These are phyloP conservation scores for Amazona guildingii DNA, from an alignment of 2,113 vertebrate genomes.

Conservation along the genomic window DNA sequence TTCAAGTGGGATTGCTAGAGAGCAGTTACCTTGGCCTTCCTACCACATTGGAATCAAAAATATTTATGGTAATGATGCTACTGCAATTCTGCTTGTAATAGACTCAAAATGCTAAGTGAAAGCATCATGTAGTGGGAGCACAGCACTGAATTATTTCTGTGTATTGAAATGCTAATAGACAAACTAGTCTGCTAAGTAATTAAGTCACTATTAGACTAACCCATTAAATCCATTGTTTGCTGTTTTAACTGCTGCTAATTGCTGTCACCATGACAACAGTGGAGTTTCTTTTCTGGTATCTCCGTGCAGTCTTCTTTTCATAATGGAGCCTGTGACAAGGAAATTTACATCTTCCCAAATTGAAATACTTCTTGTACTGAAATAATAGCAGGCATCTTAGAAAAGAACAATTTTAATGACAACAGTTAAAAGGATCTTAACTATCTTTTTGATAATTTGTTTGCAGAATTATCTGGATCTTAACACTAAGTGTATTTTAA, in stretches of 20 bases:
- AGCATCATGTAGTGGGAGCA: background rate
- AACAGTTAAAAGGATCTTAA: background rate
- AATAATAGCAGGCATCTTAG: background rate
- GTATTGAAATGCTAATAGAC: slow-evolving; percentile 36
- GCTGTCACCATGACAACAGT: slow-evolving; percentile 67
- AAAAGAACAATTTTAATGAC: background rate
- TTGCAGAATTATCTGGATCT: background rate
- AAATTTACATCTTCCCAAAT: slow-evolving; percentile 25
- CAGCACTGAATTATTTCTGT: slow-evolving; percentile 15
- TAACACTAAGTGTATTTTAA: background rate
- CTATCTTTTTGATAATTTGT: background rate
- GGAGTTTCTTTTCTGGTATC: slow-evolving; percentile 36
- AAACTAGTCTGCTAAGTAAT: slow-evolving; percentile 53
- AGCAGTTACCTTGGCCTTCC: slow-evolving; percentile 22
- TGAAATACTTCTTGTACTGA: background rate
- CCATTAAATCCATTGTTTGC: slow-evolving; percentile 61
- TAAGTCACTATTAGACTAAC: slow-evolving; percentile 61
- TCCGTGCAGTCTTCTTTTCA: slow-evolving; percentile 16
- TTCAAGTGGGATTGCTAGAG: slow-evolving; percentile 8
- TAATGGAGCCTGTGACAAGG: background rate
- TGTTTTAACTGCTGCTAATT: slow-evolving; percentile 70
- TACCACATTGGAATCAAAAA: background rate
- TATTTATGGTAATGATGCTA: slow-evolving; percentile 19
- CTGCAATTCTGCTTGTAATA: slow-evolving; percentile 43
- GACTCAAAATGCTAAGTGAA: slow-evolving; percentile 15